Evolutionary conservation across 2,888 invertebrate genomes (phyloP).

Genomic region (Siphlonurus alternatus): DNA sequence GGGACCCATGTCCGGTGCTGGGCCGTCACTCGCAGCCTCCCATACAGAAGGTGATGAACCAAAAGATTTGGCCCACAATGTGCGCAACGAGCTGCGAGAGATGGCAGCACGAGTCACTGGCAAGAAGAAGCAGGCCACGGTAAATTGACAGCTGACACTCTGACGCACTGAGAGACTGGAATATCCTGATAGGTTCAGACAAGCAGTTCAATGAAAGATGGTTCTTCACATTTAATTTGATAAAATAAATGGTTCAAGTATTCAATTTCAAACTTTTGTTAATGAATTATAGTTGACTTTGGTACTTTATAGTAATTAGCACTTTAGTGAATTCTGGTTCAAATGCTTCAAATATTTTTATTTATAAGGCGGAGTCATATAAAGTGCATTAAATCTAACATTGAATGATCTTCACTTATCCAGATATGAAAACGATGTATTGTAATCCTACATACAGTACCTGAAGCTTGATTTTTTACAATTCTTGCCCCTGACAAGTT

Average conservation of each 20-base stretch:
- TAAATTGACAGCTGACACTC: constrained; percentile 21
- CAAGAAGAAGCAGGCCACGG: constrained; percentile 38
- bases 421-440: too few relatives aligned
- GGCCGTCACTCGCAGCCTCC: constrained; percentile 17
- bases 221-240: not conserved
- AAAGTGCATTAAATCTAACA: too few relatives aligned
- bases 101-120: constrained; percentile 30
- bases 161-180: not conserved
- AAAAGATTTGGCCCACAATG: constrained; percentile 37
- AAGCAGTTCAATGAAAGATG: not conserved
- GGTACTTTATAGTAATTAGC: constrained; percentile 7
- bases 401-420: too few relatives aligned
- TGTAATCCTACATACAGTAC: too few relatives aligned
- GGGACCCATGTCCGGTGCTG: constrained; percentile 17
- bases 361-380: too few relatives aligned
- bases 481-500: too few relatives aligned
- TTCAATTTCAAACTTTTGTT: not conserved
- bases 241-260: not conserved
- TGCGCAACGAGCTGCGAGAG: constrained; percentile 51
- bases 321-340: too few relatives aligned
- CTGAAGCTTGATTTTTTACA: too few relatives aligned
- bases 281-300: not conserved
- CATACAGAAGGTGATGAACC: constrained; percentile 11
- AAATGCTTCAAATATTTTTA: too few relatives aligned
- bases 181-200: not conserved